phyloP scores from a whole-genome alignment of 2,797 vertebrate genomes.

The Oreochromis grahami region DNA sequence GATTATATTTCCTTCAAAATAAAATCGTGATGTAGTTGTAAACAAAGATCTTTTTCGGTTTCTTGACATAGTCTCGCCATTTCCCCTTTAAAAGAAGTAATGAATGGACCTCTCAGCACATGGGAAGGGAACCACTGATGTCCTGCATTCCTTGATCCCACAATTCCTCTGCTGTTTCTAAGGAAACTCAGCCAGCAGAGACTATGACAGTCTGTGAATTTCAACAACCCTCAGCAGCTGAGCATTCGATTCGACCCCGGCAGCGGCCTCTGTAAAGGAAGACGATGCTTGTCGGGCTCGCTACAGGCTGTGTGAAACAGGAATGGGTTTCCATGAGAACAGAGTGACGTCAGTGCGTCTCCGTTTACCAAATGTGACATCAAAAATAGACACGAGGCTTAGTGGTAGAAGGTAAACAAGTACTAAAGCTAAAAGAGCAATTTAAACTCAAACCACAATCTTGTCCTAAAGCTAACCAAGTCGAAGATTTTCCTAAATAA shows the following conservation, averaged over 20 bases:
- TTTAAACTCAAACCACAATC: neutral
- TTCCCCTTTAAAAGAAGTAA: neutral
- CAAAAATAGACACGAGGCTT: neutral
- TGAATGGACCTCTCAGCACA: conserved; percentile 5
- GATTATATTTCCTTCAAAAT: neutral
- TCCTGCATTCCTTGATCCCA: conserved; percentile 37
- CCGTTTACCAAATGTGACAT: neutral
- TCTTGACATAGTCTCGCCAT: neutral
- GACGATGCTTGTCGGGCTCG: neutral
- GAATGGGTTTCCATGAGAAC: neutral
- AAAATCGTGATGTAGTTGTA: neutral
- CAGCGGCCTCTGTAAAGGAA: neutral
- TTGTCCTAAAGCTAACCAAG: rapidly evolving
- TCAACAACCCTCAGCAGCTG: conserved; percentile 21
- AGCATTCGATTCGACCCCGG: neutral
- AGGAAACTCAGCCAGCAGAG: conserved; percentile 31
- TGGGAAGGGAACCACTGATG: conserved; percentile 16
- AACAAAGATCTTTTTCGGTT: neutral
- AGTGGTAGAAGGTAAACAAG: neutral
- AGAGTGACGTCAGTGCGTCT: neutral
- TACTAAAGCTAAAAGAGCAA: neutral
- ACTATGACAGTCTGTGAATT: conserved; percentile 40
- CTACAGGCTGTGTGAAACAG: neutral
- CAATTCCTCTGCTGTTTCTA: conserved; percentile 42
- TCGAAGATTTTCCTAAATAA: neutral